Conservation (phyloP, 2,797 vertebrate species). For the Alfaro cultratus region DNA sequence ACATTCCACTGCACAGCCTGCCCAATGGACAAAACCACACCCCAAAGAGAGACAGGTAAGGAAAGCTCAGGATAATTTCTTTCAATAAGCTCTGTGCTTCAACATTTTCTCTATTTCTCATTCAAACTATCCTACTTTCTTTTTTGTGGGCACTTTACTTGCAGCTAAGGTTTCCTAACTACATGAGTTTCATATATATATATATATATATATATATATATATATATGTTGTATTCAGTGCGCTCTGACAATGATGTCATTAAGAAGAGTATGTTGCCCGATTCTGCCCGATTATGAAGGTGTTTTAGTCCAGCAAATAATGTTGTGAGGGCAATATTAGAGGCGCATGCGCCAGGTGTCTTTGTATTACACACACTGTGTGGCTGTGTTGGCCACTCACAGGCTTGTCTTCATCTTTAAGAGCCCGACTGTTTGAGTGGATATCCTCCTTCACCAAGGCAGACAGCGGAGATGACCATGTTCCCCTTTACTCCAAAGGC, state of each 20-base stretch:
- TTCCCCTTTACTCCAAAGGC: slow-evolving; percentile 83
- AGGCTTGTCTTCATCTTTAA: slow-evolving; percentile 73
- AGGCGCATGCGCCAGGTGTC: slow-evolving; percentile 14
- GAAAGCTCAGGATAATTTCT: not conserved
- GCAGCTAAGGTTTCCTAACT: slow-evolving; percentile 20
- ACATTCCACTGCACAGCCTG: slow-evolving; percentile 93
- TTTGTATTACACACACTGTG: slow-evolving; percentile 1
- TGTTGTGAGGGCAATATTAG: not conserved
- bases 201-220: slow-evolving; percentile 48
- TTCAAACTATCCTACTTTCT: slow-evolving; percentile 29
- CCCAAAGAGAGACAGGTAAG: slow-evolving; percentile 97
- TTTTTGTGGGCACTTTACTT: slow-evolving; percentile 26
- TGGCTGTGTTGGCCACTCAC: slow-evolving; percentile 60
- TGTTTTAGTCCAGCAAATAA: not conserved
- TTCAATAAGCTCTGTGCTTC: slow-evolving; percentile 13
- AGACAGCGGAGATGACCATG: slow-evolving; percentile 83
- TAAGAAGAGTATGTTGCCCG: slow-evolving; percentile 3
- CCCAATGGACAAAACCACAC: slow-evolving; percentile 96
- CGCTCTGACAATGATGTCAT: slow-evolving; percentile 52
- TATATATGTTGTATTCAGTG: slow-evolving; percentile 54
- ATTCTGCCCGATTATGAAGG: not conserved
- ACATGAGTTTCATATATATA: slow-evolving; percentile 8
- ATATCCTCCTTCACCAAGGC: slow-evolving; percentile 87
- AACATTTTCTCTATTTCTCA: slow-evolving; percentile 25
- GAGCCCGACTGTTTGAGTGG: slow-evolving; percentile 88